These are phyloP conservation scores for Pterocles burchelli DNA, from an alignment of 2,113 vertebrate genomes.

Conservation along the genomic window DNA sequence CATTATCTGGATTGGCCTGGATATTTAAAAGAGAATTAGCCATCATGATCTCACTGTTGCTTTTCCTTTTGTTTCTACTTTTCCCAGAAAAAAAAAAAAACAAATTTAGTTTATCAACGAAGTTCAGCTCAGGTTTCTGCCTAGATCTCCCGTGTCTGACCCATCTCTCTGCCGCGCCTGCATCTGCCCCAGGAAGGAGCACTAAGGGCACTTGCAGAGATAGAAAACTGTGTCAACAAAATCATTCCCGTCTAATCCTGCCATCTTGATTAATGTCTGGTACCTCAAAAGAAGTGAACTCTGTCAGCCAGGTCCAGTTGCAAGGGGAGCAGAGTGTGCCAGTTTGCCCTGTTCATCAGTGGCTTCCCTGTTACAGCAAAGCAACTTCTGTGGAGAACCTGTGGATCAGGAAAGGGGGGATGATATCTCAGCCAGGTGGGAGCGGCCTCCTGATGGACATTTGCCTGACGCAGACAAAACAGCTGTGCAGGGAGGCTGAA, in stretches of 20 bases:
- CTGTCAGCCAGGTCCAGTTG: not conserved
- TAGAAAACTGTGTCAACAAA: not conserved
- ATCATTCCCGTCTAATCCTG: not conserved
- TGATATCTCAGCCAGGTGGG: not conserved
- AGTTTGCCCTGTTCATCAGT: not conserved
- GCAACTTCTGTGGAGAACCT: not conserved
- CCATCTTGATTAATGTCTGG: constrained; percentile 6
- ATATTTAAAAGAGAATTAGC: constrained; percentile 58
- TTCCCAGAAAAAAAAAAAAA: not conserved
- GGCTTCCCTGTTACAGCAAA: not conserved
- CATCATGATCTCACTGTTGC: not conserved
- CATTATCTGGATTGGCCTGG: constrained; percentile 46
- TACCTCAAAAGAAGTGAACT: not conserved
- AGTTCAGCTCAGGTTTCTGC: not conserved
- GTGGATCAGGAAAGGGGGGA: not conserved
- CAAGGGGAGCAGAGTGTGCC: not conserved
- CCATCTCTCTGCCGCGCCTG: not conserved
- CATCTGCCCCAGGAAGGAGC: fast-evolving
- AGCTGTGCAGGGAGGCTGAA: not conserved
- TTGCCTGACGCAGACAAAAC: not conserved
- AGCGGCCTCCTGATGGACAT: not conserved
- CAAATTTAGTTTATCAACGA: not conserved
- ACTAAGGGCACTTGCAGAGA: not conserved
- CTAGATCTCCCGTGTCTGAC: not conserved
- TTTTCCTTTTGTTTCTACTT: constrained; percentile 25